These are phyloP conservation scores for Dryadula phaetusa DNA, from an alignment of 2,888 invertebrate species.

Conservation along the genomic window DNA sequence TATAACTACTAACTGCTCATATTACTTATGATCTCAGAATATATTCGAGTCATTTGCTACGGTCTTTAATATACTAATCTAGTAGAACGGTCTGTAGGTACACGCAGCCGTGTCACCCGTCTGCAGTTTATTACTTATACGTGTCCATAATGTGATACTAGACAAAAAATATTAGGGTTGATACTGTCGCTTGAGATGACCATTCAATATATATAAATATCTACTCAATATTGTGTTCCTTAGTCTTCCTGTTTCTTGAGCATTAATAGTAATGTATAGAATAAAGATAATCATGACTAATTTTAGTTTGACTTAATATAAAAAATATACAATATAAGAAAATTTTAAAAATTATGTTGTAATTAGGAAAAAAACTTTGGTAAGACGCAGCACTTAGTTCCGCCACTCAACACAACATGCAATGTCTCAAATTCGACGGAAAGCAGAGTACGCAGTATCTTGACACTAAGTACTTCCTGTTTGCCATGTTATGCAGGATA, in stretches of 20 bases:
- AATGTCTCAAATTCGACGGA: no score
- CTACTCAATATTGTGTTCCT: not conserved
- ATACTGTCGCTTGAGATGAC: constrained; percentile 4
- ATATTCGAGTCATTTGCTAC: constrained; percentile 6
- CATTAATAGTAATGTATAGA: not conserved
- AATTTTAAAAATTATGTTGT: no score
- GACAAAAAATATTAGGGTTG: constrained; percentile 17
- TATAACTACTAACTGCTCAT: not conserved
- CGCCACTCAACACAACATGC: no score
- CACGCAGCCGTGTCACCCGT: not conserved
- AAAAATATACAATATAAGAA: no score
- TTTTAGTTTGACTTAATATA: no score
- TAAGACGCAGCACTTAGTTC: no score
- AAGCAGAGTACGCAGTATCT: no score
- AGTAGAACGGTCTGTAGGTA: constrained; percentile 11
- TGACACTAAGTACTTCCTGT: no score
- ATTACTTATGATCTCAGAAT: not conserved
- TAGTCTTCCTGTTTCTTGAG: not conserved
- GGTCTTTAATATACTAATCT: constrained; percentile 18
- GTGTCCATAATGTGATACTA: constrained; percentile 18
- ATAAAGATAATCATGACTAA: no score
- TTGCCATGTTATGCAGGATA: no score
- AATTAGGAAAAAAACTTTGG: no score
- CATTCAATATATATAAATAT: constrained; percentile 6
- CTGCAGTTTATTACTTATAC: constrained; percentile 23